Base-by-base conservation (phyloP, 2,797 vertebrate species). In the Phrynocephalus forsythii region DNA sequence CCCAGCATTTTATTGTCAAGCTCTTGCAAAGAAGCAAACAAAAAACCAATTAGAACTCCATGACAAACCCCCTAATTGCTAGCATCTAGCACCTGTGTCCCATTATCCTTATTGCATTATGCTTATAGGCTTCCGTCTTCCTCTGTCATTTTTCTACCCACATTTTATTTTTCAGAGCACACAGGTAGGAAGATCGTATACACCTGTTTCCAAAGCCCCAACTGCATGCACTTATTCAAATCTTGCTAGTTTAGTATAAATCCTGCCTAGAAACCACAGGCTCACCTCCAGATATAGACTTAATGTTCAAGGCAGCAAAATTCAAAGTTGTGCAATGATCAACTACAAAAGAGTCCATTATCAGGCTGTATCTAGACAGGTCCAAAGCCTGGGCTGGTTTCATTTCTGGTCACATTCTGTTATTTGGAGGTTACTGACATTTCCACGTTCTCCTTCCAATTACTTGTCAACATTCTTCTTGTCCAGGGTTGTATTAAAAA, bases 101-200 rank as follows among this genome's bases (percentile, higher is more conserved):
- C 67, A 30, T n/a, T 89, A 75, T 33, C 16, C 20, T 89, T 80
- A 71, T 67, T 76, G 69, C 48, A 1, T 56, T 56, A 9, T 60
- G 48, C 38, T 82, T 86, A 73, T n/a, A 20, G 44, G 56, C 18
- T 87, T 15, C 15, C 1, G 60, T 20, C 66, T 3, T 63, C 91
- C 66, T 89, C 20, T 87, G 3, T 66, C 82, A 88, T 83, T 26
- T 48, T 63, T 88, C 60, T 24, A 33, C 11, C 10, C 63, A 10
- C 0, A 7, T 77, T 90, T n/a, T 88, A 48, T 84, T 83, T 78
- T 76, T 85, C 72, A 77, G 26, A 78, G n/a, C 73, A 73, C 15
- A 87, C 63, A 90, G 77, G 91, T 82, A 67, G 67, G 86, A 50
- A 5, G 9, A 67, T 88, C 72, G 6, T 87, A 91, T 90, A 83